Conservation (phyloP, 2,113 vertebrate species). For the Suricata suricatta region DNA sequence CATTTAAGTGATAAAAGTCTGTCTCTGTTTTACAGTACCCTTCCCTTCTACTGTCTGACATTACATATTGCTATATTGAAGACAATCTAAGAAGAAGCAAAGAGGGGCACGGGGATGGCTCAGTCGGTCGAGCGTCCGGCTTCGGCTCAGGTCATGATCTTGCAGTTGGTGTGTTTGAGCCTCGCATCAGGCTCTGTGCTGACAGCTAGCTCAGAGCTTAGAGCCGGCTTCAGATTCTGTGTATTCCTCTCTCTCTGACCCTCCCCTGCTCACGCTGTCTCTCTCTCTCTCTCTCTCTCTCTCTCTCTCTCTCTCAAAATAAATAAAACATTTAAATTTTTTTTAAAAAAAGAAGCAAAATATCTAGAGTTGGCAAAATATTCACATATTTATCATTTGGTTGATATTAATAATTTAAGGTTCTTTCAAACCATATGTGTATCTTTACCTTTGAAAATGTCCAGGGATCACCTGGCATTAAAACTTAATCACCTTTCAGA, state of each 20-base stretch:
- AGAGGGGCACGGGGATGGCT: background rate
- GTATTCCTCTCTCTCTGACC: too few species aligned
- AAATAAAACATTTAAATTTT: background rate
- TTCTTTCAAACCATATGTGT: constrained; percentile 8
- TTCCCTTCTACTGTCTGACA: background rate
- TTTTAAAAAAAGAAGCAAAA: constrained; percentile 57
- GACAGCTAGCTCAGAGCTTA: too few species aligned
- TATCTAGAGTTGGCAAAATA: constrained; percentile 45
- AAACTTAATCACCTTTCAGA: constrained; percentile 54
- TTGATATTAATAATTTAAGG: background rate
- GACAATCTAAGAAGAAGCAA: constrained; percentile 55
- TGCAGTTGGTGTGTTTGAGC: too few species aligned
- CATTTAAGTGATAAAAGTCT: constrained; percentile 29
- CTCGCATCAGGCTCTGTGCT: too few species aligned
- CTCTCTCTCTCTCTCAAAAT: too few species aligned
- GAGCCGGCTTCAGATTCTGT: too few species aligned
- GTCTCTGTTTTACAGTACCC: background rate
- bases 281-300: too few species aligned
- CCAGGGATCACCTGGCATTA: constrained; percentile 40
- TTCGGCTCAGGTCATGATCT: too few species aligned
- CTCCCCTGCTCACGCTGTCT: too few species aligned
- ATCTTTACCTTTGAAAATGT: constrained; percentile 29
- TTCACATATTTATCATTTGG: constrained; percentile 22
- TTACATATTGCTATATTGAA: background rate
- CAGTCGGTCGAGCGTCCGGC: too few species aligned